Evolutionary conservation across 1,140 invertebrate species (phyloP), one percentile per base, ranked within the genome.

Genomic region (Apis dorsata): DNA sequence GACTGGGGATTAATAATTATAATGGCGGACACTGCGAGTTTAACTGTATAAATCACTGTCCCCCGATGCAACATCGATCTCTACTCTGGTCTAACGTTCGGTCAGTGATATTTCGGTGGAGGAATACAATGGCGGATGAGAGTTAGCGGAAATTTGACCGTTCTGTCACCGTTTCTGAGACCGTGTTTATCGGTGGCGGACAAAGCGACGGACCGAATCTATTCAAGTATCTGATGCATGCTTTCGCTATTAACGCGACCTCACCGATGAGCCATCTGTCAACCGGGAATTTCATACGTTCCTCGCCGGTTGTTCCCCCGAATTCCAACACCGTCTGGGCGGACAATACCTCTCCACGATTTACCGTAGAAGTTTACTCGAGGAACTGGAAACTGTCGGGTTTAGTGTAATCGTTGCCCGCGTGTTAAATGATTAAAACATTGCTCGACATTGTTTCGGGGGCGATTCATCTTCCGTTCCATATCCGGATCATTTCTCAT

Each of bases 151-250:
- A 87, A 84, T 84, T 74, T 62, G 62, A 44, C 10, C 57, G 69
- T 15, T 53, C 75, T 66, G 71, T 66, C 66, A 44, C 34, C 66
- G 71, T 69, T 87, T 19, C 81, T 71, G 72, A 84, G 82, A 59
- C n/a, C 63, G 59, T 71, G 60, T 83, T 83, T 83, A 83, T 83
- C 76, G 21, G 53, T 4, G 19, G 34, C 21, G 60, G 73, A 87
- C 86, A 87, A 87, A 87, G 86, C 85, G 83, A 87, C 77, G 5
- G 34, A 44, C 34, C 74, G 86, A 79, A 87, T 86, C 85, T 34
- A 78, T 87, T 87, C 73, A 74, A 87, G 79, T 81, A 87, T 51
- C 81, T 44, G 44, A 72, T 68, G 77, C 85, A 79, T 75, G 81
- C 76, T 86, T 84, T 87, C 69, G 70, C 76, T 66, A 83, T 85